These are phyloP conservation scores for Phocoena sinus DNA, from an alignment of 2,113 vertebrate genomes.

Conservation along the genomic window DNA sequence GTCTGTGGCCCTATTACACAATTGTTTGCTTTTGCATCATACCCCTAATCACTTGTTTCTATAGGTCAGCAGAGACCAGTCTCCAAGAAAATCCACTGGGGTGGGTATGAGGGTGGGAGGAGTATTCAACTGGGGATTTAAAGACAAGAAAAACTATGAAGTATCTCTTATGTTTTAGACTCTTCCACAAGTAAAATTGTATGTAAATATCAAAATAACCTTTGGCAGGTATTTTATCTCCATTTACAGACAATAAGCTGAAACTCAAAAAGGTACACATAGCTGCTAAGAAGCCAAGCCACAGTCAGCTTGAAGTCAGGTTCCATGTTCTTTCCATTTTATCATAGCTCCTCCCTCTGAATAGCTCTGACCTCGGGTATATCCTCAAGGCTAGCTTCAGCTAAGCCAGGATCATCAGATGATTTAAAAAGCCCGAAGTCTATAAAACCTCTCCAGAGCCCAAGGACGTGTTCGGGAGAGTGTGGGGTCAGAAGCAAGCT, in stretches of 20 bases:
- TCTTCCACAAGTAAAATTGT: background rate
- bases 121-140: background rate
- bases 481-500: background rate
- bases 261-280: background rate
- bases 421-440: background rate
- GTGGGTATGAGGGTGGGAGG: background rate
- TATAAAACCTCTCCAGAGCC: background rate
- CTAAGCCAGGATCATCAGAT: background rate
- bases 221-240: background rate
- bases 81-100: background rate
- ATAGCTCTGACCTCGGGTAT: background rate
- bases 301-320: background rate
- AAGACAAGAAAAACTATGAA: background rate
- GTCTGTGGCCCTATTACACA: background rate
- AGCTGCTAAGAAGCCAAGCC: background rate
- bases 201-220: background rate
- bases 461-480: background rate
- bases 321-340: background rate
- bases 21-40: background rate
- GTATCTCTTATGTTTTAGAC: background rate
- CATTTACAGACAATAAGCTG: constrained; percentile 9
- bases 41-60: background rate
- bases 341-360: background rate
- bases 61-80: background rate
- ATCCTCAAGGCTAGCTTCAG: background rate